Conservation (phyloP, 2,888 invertebrate genomes). For the Mayetiola destructor region DNA sequence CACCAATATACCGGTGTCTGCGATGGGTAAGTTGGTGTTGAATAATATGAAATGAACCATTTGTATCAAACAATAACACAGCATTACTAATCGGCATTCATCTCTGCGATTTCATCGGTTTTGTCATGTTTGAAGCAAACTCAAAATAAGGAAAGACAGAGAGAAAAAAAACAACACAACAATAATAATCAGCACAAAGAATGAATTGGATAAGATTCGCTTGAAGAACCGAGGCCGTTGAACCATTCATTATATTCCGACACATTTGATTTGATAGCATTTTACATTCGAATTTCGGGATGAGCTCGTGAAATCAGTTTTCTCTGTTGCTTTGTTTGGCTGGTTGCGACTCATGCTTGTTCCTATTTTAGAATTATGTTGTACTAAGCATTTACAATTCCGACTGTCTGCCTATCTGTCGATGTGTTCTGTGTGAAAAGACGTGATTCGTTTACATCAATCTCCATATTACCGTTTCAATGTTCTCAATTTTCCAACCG, state of each 20-base stretch:
- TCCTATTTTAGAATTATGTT: not conserved
- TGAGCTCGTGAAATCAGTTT: slow-evolving; percentile 1
- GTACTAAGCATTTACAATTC: not conserved
- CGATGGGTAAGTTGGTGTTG: too few relatives aligned
- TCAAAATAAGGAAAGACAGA: too few relatives aligned
- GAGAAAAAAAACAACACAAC: too few relatives aligned
- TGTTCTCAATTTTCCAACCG: not conserved
- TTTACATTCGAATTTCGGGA: slow-evolving; percentile 7
- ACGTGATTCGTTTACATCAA: slow-evolving; percentile 10
- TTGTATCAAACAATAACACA: too few relatives aligned
- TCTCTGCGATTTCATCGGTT: too few relatives aligned
- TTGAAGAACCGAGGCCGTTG: too few relatives aligned
- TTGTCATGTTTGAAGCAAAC: too few relatives aligned
- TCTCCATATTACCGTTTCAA: slow-evolving; percentile 3
- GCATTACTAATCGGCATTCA: too few relatives aligned
- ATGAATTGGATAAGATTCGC: too few relatives aligned
- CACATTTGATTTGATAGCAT: not conserved
- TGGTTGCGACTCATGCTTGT: not conserved
- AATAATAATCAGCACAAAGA: too few relatives aligned
- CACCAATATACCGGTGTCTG: too few relatives aligned
- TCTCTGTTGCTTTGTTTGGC: not conserved
- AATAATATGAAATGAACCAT: too few relatives aligned
- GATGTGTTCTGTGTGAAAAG: not conserved
- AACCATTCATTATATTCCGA: not conserved
- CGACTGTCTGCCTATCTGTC: not conserved